A percentile compares a stretch with the other conserved stretches of the same genome.
Evolutionary conservation across 92 coral and sea anemone species (phyloP).

Genomic region (Montipora capitata): DNA sequence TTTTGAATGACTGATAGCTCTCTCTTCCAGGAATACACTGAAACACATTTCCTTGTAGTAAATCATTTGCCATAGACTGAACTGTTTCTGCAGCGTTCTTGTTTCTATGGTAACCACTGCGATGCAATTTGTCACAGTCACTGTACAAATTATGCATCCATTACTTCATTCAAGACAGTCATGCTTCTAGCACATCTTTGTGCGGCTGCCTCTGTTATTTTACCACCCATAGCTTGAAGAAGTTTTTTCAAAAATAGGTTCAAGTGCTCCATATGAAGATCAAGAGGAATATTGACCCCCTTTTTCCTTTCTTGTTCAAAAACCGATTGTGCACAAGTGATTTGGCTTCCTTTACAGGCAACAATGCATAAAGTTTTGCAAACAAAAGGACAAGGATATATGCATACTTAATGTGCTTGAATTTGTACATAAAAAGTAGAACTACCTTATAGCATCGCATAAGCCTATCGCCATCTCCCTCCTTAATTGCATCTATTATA

Average conservation of each 20-base stretch:
- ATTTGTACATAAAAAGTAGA: conserved; percentile 61
- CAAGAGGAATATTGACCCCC: conserved; percentile 67
- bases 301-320: conserved; percentile 64
- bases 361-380: conserved; percentile 56
- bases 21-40: conserved; percentile 62
- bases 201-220: conserved; percentile 77
- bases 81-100: conserved; percentile 60
- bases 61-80: conserved; percentile 64
- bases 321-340: conserved; percentile 65
- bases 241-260: conserved; percentile 69
- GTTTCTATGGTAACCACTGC: conserved; percentile 70
- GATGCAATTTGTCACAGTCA: conserved; percentile 57
- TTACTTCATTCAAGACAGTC: conserved; percentile 64
- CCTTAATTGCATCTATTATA: conserved; percentile 73
- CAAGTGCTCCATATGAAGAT: conserved; percentile 77
- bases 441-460: conserved; percentile 68
- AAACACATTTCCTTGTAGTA: conserved; percentile 67
- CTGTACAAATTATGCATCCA: conserved; percentile 66
- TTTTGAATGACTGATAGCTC: conserved; percentile 36
- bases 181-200: conserved; percentile 78
- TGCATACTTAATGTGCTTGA: conserved; percentile 73
- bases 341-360: conserved; percentile 54
- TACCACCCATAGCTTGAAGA: conserved; percentile 72
- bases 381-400: conserved; percentile 61
- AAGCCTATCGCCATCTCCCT: conserved; percentile 78